Base-by-base conservation (phyloP, 2,797 vertebrate species). In the Todus mexicanus region DNA sequence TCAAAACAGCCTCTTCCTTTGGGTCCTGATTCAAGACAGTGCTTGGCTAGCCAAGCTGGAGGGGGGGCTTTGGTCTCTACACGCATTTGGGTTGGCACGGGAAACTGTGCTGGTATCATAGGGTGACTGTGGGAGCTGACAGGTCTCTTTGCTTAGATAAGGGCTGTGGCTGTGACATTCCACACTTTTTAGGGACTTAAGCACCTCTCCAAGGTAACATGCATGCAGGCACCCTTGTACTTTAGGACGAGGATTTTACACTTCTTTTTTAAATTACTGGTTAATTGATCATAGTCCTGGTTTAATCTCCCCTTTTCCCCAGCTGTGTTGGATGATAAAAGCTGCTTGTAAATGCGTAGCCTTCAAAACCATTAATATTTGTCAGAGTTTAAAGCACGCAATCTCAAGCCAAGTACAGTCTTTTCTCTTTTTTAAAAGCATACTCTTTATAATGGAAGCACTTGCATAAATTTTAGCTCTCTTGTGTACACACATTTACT, bases 361-460 rank as follows among this genome's bases (percentile, higher is more conserved):
- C 72, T 53, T 68, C 73, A 76, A 84, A 93, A 21, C 37, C 68
- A 60, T 86, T 92, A 72, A 84, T 61, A 73, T 48, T 20, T 89
- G 64, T 57, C 68, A 42, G 80, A 31, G 33, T 73, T 92, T 93
- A 64, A 94, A 88, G 60, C 68, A 40, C 3, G 13, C 15, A 35
- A 56, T 79, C 84, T 90, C 71, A 27, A 79, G 37, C 40, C 43
- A 50, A 79, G 31, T 53, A n/a, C 18, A 70, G 31, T 8, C 18
- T 68, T 89, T 50, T 64, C n/a, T 42, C 25, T 37, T 53, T 80
- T 61, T 92, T 29, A 69, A 72, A 92, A 80, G 53, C 33, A 33
- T 12, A 4, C 54, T 84, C 27, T 81, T 88, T 74, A 60, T 35
- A n/a, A 82, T 64, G n/a, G 60, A 89, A 19, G 26, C 35, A 42